These are phyloP conservation scores for Phoxinus phoxinus DNA, from an alignment of 2,113 vertebrate species.

Conservation along the genomic window DNA sequence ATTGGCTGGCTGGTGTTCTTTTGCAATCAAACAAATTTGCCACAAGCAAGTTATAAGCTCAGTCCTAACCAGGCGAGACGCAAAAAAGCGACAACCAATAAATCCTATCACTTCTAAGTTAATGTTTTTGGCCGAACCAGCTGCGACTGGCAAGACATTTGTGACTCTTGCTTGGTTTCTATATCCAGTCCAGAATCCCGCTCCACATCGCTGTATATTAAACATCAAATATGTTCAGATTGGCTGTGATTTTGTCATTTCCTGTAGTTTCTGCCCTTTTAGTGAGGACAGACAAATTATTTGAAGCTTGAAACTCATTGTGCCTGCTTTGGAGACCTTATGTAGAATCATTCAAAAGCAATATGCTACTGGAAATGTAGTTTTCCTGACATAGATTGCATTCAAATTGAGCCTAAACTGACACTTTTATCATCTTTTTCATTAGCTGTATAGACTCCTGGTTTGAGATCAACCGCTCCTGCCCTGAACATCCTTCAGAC, in stretches of 20 bases:
- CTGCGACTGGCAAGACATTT: not conserved
- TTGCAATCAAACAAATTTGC: not conserved
- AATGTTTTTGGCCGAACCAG: not conserved
- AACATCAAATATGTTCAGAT: not conserved
- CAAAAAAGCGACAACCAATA: not conserved
- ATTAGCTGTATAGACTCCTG: conserved; percentile 98
- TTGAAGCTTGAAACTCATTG: not conserved
- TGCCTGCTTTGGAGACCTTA: not conserved
- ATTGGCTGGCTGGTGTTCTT: not conserved
- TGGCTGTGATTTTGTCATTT: not conserved
- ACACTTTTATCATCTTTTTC: conserved; percentile 36
- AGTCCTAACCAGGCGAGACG: not conserved
- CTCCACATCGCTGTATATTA: not conserved
- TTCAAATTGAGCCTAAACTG: not conserved
- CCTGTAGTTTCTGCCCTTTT: not conserved
- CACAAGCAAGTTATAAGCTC: not conserved
- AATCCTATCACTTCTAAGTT: not conserved
- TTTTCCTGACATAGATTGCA: not conserved
- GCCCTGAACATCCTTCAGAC: conserved; percentile 97
- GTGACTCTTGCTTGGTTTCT: not conserved
- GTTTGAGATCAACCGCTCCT: conserved; percentile 99
- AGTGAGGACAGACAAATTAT: not conserved
- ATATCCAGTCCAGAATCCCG: not conserved
- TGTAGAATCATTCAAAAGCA: conserved; percentile 2
- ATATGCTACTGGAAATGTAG: not conserved